Percentiles rank a stretch among this genome's conserved stretches.
These are phyloP conservation scores for Centropus unirufus DNA, from an alignment of 2,113 vertebrate genomes.

Conservation along the genomic window DNA sequence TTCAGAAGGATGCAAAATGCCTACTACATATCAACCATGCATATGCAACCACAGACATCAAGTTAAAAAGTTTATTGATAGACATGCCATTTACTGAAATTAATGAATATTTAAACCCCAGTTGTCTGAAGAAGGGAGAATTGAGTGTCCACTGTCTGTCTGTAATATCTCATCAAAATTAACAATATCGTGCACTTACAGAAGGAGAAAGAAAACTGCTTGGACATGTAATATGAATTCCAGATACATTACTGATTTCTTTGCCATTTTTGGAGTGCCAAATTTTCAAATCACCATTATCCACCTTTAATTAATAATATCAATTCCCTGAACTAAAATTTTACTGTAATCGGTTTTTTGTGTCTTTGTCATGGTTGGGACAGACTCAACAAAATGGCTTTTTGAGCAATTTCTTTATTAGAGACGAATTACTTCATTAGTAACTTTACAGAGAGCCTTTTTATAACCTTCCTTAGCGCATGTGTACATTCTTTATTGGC, in stretches of 20 bases:
- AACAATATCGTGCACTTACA: slow-evolving; percentile 33
- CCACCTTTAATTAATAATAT: slow-evolving; percentile 61
- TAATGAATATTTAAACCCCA: slow-evolving; percentile 56
- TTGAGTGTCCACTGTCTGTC: slow-evolving; percentile 25
- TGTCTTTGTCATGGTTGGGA: too few species aligned
- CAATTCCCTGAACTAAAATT: slow-evolving; percentile 9
- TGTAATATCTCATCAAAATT: slow-evolving; percentile 33
- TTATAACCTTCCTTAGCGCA: too few species aligned
- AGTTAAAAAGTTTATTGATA: slow-evolving; percentile 34
- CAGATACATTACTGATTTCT: slow-evolving; percentile 9
- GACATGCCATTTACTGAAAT: slow-evolving; percentile 10
- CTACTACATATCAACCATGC: neutral
- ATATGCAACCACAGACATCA: neutral
- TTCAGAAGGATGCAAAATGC: slow-evolving; percentile 8
- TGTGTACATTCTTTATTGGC: too few species aligned
- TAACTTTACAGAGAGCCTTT: too few species aligned
- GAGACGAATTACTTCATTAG: too few species aligned
- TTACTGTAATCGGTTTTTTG: slow-evolving; percentile 42
- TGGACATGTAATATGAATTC: slow-evolving; percentile 43
- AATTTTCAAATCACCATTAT: slow-evolving; percentile 43
- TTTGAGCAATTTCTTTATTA: too few species aligned
- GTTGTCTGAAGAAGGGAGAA: slow-evolving; percentile 26
- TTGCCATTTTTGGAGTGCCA: slow-evolving; percentile 21
- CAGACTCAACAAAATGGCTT: too few species aligned
- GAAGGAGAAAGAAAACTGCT: slow-evolving; percentile 38